Percentiles rank a stretch among this genome's conserved stretches.
These are phyloP conservation scores for Accipiter virgatus DNA, from an alignment of 2,113 vertebrate species.

Conservation along the genomic window DNA sequence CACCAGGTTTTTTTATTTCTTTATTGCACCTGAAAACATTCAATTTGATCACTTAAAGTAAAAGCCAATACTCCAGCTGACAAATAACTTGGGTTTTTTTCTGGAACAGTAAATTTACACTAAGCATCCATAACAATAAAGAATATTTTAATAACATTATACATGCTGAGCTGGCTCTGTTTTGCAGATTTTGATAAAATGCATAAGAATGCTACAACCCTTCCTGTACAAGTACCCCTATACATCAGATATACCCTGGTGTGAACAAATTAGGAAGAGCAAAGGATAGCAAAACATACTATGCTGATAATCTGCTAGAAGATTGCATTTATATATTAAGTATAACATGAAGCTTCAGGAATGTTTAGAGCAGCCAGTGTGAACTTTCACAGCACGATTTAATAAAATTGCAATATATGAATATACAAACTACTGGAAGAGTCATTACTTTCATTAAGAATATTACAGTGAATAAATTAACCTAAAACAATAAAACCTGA, in stretches of 20 bases:
- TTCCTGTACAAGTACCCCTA: background rate
- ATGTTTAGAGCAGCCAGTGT: conserved; percentile 60
- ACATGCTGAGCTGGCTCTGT: background rate
- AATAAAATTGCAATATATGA: conserved; percentile 73
- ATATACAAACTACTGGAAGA: conserved; percentile 77
- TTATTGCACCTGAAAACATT: background rate
- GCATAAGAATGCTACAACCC: background rate
- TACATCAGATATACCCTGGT: conserved; percentile 23
- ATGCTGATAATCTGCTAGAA: conserved; percentile 59
- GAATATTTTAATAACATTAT: background rate
- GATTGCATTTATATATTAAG: conserved; percentile 70
- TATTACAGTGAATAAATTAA: conserved; percentile 82
- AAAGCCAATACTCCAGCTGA: background rate
- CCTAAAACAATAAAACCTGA: conserved; percentile 79
- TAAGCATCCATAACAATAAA: background rate
- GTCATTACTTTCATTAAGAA: conserved; percentile 84
- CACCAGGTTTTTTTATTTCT: background rate
- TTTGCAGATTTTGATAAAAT: conserved; percentile 2
- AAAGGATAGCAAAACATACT: conserved; percentile 60
- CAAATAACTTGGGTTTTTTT: background rate
- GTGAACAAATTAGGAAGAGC: conserved; percentile 53
- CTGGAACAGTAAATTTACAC: background rate
- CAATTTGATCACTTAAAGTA: background rate
- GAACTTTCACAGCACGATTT: conserved; percentile 78
- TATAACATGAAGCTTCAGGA: conserved; percentile 61